Percentiles rank a stretch among this genome's conserved stretches.
Conservation (phyloP, 2,888 invertebrate genomes). For the Coelogynopora nodosa region DNA sequence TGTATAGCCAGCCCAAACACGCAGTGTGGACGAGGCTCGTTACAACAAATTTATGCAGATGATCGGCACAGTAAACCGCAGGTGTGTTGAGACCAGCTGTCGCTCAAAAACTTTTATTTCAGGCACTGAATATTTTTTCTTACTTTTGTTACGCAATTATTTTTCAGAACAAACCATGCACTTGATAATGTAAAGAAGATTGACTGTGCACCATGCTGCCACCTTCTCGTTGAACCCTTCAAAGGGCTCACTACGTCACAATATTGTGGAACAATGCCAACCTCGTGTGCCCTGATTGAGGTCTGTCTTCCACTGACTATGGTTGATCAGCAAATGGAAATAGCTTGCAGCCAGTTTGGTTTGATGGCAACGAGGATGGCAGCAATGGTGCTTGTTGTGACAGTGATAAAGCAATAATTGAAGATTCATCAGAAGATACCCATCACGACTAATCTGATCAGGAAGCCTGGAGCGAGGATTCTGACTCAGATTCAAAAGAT, state of each 20-base stretch:
- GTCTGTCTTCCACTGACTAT: not conserved
- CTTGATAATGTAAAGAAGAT: slow-evolving; percentile 41
- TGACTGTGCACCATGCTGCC: slow-evolving; percentile 42
- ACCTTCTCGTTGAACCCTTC: slow-evolving; percentile 29
- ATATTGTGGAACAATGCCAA: not conserved
- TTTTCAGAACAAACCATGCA: slow-evolving; percentile 39
- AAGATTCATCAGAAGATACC: too few relatives aligned
- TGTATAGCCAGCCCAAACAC: too few relatives aligned
- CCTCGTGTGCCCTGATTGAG: not conserved
- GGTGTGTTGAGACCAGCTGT: too few relatives aligned
- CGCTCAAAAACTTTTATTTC: too few relatives aligned
- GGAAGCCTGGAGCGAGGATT: too few relatives aligned
- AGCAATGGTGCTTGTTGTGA: too few relatives aligned
- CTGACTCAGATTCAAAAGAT: too few relatives aligned
- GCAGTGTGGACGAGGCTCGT: not conserved
- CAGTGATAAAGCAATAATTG: too few relatives aligned
- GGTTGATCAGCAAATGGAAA: not conserved
- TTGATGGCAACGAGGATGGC: too few relatives aligned
- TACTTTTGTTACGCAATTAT: not conserved
- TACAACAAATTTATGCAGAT: slow-evolving; percentile 36
- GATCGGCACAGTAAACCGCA: slow-evolving; percentile 39
- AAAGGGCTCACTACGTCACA: slow-evolving; percentile 35
- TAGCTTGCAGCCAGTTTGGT: not conserved
- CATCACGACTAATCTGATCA: too few relatives aligned
- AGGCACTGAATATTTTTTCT: too few relatives aligned